A percentile compares a stretch with the other conserved stretches of the same genome.
These are phyloP conservation scores for Amphiprion ocellaris DNA, from an alignment of 2,113 vertebrate genomes.

Conservation along the genomic window DNA sequence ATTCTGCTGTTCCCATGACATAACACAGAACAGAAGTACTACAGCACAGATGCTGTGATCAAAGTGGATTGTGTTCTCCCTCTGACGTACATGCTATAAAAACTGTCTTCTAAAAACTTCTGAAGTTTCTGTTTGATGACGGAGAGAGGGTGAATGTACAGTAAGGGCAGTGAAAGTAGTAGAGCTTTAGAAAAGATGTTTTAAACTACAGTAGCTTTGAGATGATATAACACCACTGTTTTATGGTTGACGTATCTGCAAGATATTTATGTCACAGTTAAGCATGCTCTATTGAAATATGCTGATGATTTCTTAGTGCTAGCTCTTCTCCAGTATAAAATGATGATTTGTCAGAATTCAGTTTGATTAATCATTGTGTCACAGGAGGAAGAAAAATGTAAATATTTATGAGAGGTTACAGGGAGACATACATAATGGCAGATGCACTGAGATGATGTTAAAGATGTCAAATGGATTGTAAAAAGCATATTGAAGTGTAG, in stretches of 20 bases:
- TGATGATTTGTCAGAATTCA: constrained; percentile 19
- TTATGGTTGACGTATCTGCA: neutral
- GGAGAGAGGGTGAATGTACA: neutral
- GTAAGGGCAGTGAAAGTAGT: constrained; percentile 21
- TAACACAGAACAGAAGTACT: constrained; percentile 57
- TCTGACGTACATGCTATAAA: constrained; percentile 19
- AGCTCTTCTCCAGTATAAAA: neutral
- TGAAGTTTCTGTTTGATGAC: constrained; percentile 44
- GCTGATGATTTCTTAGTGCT: constrained; percentile 9
- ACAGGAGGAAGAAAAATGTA: neutral
- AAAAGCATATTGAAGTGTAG: constrained; percentile 34
- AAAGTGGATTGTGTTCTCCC: constrained; percentile 64
- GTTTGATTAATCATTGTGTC: constrained; percentile 9
- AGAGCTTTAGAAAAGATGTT: neutral
- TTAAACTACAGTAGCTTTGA: constrained; percentile 10
- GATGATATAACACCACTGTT: neutral
- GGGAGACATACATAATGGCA: constrained; percentile 2
- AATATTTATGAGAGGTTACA: neutral
- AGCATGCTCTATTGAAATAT: constrained; percentile 13
- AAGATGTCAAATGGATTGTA: constrained; percentile 29
- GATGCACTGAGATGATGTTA: constrained; percentile 25
- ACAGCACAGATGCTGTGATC: constrained; percentile 70
- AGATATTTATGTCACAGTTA: constrained; percentile 26
- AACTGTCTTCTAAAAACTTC: constrained; percentile 31
- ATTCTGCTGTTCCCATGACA: constrained; percentile 59